Evolutionary conservation across 2,888 invertebrate species (phyloP).

Genomic region (Apantesis nais): DNA sequence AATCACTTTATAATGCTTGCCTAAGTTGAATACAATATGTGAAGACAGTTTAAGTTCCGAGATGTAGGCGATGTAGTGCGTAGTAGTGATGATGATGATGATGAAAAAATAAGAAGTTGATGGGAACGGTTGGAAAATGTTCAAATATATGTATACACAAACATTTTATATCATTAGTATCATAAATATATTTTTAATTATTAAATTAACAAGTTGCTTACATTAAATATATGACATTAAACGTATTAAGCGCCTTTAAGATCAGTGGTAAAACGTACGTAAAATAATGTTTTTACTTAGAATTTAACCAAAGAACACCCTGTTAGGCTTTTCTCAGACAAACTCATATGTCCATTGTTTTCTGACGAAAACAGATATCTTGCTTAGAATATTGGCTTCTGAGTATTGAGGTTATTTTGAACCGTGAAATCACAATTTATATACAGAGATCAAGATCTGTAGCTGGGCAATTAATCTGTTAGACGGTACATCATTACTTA

Average conservation of each 20-base stretch:
- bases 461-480: constrained; percentile 41
- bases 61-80: no score
- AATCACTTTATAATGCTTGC: no score
- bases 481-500: constrained; percentile 51
- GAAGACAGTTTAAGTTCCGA: neutral
- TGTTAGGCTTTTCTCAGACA: neutral
- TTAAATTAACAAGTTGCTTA: no score
- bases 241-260: no score
- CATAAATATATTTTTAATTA: no score
- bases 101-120: neutral
- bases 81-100: no score
- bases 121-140: neutral
- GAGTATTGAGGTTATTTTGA: constrained; percentile 12
- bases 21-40: neutral
- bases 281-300: neutral
- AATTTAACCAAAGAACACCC: neutral
- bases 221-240: no score
- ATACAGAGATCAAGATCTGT: constrained; percentile 37
- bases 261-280: no score
- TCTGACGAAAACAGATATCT: neutral
- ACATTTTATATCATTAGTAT: no score
- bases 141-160: no score
- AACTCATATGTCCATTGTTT: neutral
- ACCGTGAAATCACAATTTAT: constrained; percentile 39
- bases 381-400: neutral